Percentiles rank a stretch among this genome's conserved stretches.
Evolutionary conservation across 2,797 vertebrate genomes (phyloP).

Genomic region (Enteromius fasciolatus): DNA sequence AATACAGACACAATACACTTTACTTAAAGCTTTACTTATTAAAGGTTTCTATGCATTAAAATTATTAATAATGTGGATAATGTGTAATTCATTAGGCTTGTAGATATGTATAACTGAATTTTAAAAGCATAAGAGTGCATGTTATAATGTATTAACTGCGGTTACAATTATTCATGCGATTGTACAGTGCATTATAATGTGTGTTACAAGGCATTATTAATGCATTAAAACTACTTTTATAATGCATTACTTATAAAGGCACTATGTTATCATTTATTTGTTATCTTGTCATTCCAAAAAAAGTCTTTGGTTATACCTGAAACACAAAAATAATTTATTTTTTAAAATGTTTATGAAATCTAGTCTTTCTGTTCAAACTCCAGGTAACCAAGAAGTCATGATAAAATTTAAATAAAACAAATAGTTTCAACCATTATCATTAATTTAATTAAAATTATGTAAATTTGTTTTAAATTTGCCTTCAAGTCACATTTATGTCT

Average conservation of each 20-base stretch:
- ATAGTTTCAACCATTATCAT: not conserved
- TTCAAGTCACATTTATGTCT: not conserved
- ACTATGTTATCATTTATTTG: not conserved
- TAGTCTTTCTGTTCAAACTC: not conserved
- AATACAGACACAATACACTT: not conserved
- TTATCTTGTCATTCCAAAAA: not conserved
- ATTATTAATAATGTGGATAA: not conserved
- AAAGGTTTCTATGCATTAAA: not conserved
- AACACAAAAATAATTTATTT: not conserved
- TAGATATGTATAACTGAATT: not conserved
- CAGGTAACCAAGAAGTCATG: not conserved
- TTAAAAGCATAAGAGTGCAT: not conserved
- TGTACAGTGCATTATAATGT: too few species aligned
- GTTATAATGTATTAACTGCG: not conserved
- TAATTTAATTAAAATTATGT: not conserved
- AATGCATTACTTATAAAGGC: not conserved
- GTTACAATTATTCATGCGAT: too few species aligned
- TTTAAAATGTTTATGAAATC: not conserved
- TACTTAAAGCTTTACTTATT: not conserved
- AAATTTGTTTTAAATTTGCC: too few species aligned
- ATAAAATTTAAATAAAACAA: not conserved
- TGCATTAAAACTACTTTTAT: not conserved
- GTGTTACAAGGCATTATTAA: not conserved
- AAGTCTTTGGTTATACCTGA: not conserved
- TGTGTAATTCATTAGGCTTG: not conserved